Evolutionary conservation across 2,113 vertebrate species (phyloP).

Genomic region (Spheniscus mendiculus): DNA sequence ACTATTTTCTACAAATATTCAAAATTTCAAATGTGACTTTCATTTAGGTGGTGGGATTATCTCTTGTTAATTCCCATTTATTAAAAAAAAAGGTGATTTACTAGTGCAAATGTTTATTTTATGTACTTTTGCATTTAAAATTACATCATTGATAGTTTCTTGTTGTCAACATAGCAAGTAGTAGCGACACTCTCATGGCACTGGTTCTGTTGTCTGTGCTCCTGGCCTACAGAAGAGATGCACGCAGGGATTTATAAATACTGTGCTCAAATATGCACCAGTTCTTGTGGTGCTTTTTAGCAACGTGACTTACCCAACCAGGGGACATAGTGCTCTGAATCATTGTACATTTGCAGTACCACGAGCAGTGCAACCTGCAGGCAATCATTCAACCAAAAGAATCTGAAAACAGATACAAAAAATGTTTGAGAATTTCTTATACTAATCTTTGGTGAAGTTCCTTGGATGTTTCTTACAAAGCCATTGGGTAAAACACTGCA

Average conservation of each 20-base stretch:
- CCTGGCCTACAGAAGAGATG: neutral
- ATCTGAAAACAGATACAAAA: neutral
- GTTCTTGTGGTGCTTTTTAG: neutral
- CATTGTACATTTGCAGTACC: neutral
- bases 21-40: neutral
- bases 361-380: neutral
- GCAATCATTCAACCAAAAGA: neutral
- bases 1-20: neutral
- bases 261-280: accelerated
- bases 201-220: neutral
- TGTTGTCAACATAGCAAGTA: neutral
- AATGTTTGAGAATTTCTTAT: neutral
- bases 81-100: neutral
- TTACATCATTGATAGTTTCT: neutral
- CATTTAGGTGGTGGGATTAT: neutral
- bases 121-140: neutral
- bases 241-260: neutral
- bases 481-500: neutral
- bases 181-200: neutral
- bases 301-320: neutral
- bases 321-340: neutral
- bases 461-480: neutral
- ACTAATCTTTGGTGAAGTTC: neutral
- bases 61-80: neutral
- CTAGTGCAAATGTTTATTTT: neutral